Conservation (phyloP, 1,140 invertebrate genomes). For the Eciton burchellii region DNA sequence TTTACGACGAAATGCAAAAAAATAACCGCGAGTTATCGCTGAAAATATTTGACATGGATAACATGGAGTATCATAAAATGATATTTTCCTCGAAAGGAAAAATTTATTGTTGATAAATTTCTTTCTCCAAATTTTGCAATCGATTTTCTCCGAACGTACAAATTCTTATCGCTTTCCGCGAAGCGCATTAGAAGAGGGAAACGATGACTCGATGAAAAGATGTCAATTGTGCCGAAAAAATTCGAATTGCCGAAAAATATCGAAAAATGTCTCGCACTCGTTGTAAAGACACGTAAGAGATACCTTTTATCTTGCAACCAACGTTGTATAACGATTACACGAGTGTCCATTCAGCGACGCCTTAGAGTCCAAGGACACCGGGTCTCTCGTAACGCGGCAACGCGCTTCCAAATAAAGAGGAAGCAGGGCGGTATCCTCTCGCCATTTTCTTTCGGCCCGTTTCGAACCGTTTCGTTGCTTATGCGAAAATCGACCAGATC, state of each 20-base stretch:
- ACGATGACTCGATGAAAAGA: too few relatives aligned
- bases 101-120: neutral
- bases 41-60: neutral
- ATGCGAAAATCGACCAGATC: slow-evolving; percentile 15
- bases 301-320: neutral
- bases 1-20: slow-evolving; percentile 6
- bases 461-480: slow-evolving; percentile 54
- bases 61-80: neutral
- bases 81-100: neutral
- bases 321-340: slow-evolving; percentile 73
- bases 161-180: too few relatives aligned
- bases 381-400: slow-evolving; percentile 68
- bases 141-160: too few relatives aligned
- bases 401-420: slow-evolving; percentile 78
- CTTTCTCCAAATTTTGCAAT: neutral
- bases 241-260: neutral
- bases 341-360: slow-evolving; percentile 69
- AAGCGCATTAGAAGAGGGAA: too few relatives aligned
- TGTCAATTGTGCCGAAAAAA: too few relatives aligned
- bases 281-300: neutral
- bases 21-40: slow-evolving; percentile 20
- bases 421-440: slow-evolving; percentile 63
- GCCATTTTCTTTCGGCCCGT: slow-evolving; percentile 57
- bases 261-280: neutral
- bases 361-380: slow-evolving; percentile 79